A percentile compares a stretch with the other conserved stretches of the same genome.
Conservation (phyloP, 2,888 invertebrate species). For the Chrysolina haemoptera region DNA sequence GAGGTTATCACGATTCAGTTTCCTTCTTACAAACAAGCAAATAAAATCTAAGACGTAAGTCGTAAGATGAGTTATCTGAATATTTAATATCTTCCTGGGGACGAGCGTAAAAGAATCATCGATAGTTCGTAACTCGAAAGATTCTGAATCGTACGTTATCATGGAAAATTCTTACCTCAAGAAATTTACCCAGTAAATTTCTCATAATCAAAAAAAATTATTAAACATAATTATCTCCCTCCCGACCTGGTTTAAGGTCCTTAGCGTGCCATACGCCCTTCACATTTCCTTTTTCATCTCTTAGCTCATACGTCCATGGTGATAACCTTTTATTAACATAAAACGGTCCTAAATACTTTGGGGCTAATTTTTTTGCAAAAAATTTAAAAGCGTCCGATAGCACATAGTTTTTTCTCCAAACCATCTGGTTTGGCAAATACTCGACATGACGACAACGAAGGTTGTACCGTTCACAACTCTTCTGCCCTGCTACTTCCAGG, state of each 20-base stretch:
- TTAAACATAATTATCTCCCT: neutral
- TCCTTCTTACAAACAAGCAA: too few species aligned
- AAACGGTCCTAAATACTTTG: constrained; percentile 32
- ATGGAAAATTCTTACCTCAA: constrained; percentile 24
- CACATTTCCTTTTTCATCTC: constrained; percentile 27
- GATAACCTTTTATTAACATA: constrained; percentile 24
- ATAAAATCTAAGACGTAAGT: too few species aligned
- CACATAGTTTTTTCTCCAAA: constrained; percentile 30
- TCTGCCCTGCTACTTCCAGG: constrained; percentile 20
- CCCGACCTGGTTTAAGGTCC: constrained; percentile 29
- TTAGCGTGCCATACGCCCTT: constrained; percentile 38
- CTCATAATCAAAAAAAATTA: neutral
- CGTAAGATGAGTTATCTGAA: too few species aligned
- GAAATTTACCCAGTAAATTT: constrained; percentile 5
- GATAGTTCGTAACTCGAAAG: too few species aligned
- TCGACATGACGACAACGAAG: constrained; percentile 25
- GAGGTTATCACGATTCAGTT: too few species aligned
- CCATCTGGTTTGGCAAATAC: constrained; percentile 27
- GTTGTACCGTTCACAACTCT: constrained; percentile 26
- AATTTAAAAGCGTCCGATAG: constrained; percentile 28
- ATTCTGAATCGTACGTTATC: too few species aligned
- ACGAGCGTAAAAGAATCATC: too few species aligned
- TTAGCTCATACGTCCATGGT: constrained; percentile 33
- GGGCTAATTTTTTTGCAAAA: constrained; percentile 31
- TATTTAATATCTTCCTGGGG: too few species aligned